phyloP scores from a whole-genome alignment of 2,113 vertebrate genomes.

The Leiothrix lutea region DNA sequence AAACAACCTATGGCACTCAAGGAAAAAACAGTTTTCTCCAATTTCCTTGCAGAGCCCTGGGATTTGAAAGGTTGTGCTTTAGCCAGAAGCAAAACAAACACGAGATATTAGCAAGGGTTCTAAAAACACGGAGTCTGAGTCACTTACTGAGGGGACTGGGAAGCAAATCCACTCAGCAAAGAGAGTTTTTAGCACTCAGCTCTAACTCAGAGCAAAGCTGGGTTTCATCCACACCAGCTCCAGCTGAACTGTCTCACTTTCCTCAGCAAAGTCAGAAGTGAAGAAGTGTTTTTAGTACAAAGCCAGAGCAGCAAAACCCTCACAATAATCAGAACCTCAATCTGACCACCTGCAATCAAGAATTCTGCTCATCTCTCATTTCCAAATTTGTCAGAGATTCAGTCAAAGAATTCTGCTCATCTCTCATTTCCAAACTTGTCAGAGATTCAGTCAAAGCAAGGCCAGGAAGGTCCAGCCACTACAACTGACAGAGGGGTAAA shows the following conservation, averaged over 20 bases:
- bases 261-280: neutral
- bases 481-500: neutral
- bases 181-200: neutral
- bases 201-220: neutral
- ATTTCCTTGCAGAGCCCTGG: neutral
- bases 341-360: neutral
- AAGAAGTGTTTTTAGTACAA: neutral
- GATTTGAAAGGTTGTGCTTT: neutral
- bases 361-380: neutral
- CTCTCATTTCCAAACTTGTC: neutral
- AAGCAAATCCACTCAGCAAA: neutral
- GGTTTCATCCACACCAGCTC: neutral
- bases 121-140: neutral
- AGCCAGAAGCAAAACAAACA: constrained; percentile 21
- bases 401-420: neutral
- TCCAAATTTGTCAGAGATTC: neutral
- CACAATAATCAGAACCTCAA: neutral
- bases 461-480: neutral
- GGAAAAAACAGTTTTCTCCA: constrained; percentile 20
- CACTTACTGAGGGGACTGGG: neutral
- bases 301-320: neutral
- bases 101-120: neutral
- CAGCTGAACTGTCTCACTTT: neutral
- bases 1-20: neutral
- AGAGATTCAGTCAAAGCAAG: neutral